Conservation (phyloP, 1,140 invertebrate species). For the Drosophila gunungcola region DNA sequence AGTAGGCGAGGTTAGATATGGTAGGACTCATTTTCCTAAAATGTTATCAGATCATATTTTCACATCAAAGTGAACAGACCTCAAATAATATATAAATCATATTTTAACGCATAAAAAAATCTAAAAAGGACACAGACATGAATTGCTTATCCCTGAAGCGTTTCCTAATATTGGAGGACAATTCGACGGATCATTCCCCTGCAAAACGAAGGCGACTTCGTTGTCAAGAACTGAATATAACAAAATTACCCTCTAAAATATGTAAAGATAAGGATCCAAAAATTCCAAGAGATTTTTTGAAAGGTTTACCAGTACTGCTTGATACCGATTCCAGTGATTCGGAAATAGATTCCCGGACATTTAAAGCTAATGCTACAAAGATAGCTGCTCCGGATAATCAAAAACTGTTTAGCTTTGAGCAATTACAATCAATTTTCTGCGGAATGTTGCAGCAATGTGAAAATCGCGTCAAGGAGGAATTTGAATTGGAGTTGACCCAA, state of each 20-base stretch:
- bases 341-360: not conserved
- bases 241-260: no score
- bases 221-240: no score
- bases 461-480: not conserved
- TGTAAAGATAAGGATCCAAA: not conserved
- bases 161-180: not conserved
- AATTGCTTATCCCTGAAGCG: conserved; percentile 7
- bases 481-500: conserved; percentile 6
- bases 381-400: not conserved
- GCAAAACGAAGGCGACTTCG: not conserved
- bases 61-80: not conserved
- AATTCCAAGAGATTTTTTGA: not conserved
- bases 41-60: not conserved
- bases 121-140: not conserved
- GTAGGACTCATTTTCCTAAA: not conserved
- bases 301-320: not conserved
- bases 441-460: conserved; percentile 15
- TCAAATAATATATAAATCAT: not conserved
- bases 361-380: not conserved
- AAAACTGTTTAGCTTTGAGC: not conserved
- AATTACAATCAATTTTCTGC: conserved; percentile 15
- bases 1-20: not conserved
- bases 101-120: not conserved
- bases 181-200: not conserved
- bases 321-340: conserved; percentile 10